Percentiles rank a stretch among this genome's conserved stretches.
Conservation (phyloP, 23 tunicate genomes). For the Aplidium turbinatum region DNA sequence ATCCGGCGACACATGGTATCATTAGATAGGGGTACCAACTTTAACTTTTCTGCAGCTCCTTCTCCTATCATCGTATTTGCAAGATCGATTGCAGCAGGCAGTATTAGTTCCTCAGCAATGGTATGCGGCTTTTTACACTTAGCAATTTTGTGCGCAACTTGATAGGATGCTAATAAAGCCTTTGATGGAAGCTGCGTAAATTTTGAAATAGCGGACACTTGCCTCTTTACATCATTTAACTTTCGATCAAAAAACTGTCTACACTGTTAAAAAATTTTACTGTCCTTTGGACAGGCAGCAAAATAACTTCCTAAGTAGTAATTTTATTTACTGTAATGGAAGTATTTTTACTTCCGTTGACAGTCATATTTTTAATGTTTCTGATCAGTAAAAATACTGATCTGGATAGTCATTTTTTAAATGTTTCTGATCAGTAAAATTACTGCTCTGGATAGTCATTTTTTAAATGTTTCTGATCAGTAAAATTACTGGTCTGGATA, state of each 20-base stretch:
- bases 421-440: too few species aligned
- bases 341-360: too few species aligned
- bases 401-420: too few species aligned
- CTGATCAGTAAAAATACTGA: too few species aligned
- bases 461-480: too few species aligned
- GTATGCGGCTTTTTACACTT: conserved; percentile 51
- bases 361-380: too few species aligned
- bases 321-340: too few species aligned
- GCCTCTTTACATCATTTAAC: conserved; percentile 38
- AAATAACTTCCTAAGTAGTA: too few species aligned
- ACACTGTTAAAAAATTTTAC: too few species aligned
- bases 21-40: conserved; percentile 31
- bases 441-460: too few species aligned
- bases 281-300: too few species aligned
- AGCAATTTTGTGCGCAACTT: conserved; percentile 50
- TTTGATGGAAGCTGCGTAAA: conserved; percentile 48
- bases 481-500: too few species aligned
- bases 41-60: conserved; percentile 43
- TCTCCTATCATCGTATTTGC: conserved; percentile 46
- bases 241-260: conserved; percentile 45
- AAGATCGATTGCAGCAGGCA: conserved; percentile 50
- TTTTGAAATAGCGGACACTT: conserved; percentile 39
- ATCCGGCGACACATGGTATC: conserved; percentile 46
- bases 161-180: conserved; percentile 49
- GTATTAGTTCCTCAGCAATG: conserved; percentile 55